phyloP scores from a whole-genome alignment of 2,113 vertebrate genomes.

The Oreochromis tanganicae region DNA sequence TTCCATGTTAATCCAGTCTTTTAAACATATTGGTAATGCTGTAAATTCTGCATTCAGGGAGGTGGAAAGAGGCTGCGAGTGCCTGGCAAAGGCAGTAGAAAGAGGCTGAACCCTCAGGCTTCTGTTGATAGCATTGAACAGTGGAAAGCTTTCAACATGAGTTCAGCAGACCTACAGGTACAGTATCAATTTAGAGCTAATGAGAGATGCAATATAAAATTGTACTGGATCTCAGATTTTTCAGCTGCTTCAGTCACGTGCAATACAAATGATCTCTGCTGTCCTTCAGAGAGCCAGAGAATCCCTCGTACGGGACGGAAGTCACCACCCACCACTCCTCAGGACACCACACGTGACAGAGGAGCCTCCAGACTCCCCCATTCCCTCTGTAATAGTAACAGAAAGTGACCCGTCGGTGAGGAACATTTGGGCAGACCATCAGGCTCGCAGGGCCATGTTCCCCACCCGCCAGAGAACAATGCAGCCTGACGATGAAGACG shows the following conservation, averaged over 20 bases:
- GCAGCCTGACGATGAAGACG: constrained; percentile 84
- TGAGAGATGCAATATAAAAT: not conserved
- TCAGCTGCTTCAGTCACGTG: accelerated
- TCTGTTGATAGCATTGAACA: constrained; percentile 82
- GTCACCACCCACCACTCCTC: constrained; percentile 65
- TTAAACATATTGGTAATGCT: not conserved
- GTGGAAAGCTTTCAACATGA: constrained; percentile 76
- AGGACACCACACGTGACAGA: constrained; percentile 67
- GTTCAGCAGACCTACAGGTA: constrained; percentile 72
- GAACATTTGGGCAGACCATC: constrained; percentile 91
- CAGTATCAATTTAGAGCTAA: not conserved
- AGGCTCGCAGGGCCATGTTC: constrained; percentile 87
- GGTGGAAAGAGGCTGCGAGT: constrained; percentile 74
- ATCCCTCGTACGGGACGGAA: constrained; percentile 75
- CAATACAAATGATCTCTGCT: not conserved
- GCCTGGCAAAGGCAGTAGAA: constrained; percentile 80
- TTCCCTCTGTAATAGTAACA: constrained; percentile 71
- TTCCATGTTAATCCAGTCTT: not conserved
- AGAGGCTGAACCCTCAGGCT: constrained; percentile 83
- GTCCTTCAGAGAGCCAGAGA: constrained; percentile 79
- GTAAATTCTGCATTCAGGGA: constrained; percentile 46
- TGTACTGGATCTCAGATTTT: not conserved
- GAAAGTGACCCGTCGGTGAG: constrained; percentile 70
- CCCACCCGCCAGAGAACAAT: constrained; percentile 80
- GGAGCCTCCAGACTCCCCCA: constrained; percentile 65